These are phyloP conservation scores for Ormyrus labotus DNA, from an alignment of 2,888 invertebrate species.

Conservation along the genomic window DNA sequence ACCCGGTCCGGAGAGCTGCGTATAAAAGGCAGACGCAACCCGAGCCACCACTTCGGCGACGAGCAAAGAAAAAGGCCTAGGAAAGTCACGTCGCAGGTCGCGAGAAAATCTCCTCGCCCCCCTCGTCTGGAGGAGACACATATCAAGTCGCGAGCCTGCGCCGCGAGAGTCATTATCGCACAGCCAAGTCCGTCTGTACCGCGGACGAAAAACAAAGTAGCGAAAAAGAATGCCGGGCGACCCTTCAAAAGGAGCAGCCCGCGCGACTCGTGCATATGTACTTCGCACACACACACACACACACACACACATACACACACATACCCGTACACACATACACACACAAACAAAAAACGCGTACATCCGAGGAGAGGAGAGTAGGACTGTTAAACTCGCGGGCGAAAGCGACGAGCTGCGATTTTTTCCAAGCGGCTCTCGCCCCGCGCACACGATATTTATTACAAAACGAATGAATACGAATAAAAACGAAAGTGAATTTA, in stretches of 20 bases:
- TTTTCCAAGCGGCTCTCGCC: constrained; percentile 41
- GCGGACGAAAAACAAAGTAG: constrained; percentile 22
- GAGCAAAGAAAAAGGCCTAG: constrained; percentile 46
- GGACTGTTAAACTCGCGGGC: constrained; percentile 29
- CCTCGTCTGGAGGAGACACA: constrained; percentile 8
- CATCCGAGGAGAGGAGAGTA: constrained; percentile 31
- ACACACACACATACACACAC: neutral
- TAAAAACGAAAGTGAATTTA: too few relatives aligned
- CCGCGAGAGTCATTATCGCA: neutral
- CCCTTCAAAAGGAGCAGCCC: neutral
- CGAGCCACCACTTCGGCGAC: constrained; percentile 38
- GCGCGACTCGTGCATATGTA: constrained; percentile 24
- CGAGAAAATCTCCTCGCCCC: neutral
- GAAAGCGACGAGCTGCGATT: constrained; percentile 19
- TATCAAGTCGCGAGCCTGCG: constrained; percentile 34
- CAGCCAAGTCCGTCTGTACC: neutral
- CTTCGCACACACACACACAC: constrained; percentile 15
- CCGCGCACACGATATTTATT: constrained; percentile 49
- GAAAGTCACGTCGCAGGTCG: neutral
- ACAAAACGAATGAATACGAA: constrained; percentile 4
- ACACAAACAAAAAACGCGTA: neutral
- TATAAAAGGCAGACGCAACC: constrained; percentile 77
- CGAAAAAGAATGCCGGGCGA: constrained; percentile 34
- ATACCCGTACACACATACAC: neutral
- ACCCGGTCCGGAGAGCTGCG: constrained; percentile 93